These are phyloP conservation scores for Philereme transversata DNA, from an alignment of 2,888 invertebrate species.

Conservation along the genomic window DNA sequence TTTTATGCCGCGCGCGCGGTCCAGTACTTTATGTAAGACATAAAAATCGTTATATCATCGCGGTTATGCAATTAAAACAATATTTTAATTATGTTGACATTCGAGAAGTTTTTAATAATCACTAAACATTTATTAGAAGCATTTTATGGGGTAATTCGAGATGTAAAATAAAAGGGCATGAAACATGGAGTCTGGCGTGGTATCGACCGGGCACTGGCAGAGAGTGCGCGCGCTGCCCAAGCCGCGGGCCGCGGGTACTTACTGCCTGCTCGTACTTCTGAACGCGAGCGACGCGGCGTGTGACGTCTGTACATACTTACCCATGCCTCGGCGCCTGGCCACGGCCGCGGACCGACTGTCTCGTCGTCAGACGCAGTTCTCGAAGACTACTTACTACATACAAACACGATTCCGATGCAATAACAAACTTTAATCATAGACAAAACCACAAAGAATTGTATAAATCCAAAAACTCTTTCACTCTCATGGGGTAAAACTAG, in stretches of 20 bases:
- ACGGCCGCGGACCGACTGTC: too few species aligned
- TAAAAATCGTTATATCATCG: constrained; percentile 8
- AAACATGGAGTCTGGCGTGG: constrained; percentile 79
- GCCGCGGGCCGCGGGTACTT: constrained; percentile 10
- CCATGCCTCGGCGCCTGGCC: too few species aligned
- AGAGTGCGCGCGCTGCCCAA: constrained; percentile 70
- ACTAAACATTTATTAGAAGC: constrained; percentile 62
- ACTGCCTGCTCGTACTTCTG: constrained; percentile 17
- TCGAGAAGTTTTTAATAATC: constrained; percentile 11
- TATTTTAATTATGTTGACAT: constrained; percentile 20
- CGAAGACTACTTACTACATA: too few species aligned
- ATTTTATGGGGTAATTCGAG: constrained; percentile 71
- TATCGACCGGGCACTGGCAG: constrained; percentile 71
- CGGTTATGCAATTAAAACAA: constrained; percentile 16
- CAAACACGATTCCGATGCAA: too few species aligned
- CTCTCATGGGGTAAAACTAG: too few species aligned
- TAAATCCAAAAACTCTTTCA: too few species aligned
- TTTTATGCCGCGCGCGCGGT: constrained; percentile 18
- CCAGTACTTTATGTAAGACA: constrained; percentile 2
- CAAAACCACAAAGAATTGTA: too few species aligned
- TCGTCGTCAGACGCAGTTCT: too few species aligned
- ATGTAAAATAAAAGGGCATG: constrained; percentile 78
- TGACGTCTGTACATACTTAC: constrained; percentile 12
- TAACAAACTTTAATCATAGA: too few species aligned
- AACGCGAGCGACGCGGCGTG: constrained; percentile 4